Conservation (phyloP, 2,888 invertebrate species). For the Pyrocoelia pectoralis region DNA sequence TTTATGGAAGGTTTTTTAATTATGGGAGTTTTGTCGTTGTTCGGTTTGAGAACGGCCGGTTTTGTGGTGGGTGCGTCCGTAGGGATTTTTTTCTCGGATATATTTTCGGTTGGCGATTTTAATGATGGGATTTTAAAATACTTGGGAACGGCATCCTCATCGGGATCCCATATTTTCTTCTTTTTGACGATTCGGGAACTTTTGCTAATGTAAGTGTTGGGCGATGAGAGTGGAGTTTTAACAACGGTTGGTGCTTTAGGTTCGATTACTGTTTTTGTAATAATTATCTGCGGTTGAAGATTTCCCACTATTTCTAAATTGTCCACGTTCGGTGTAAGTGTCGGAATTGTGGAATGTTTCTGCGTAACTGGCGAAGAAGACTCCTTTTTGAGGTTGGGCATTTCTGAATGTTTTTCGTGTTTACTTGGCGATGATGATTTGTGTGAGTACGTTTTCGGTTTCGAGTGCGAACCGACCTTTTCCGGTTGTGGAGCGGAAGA, state of each 20-base stretch:
- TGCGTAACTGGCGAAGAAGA: not conserved
- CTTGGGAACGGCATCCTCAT: constrained; percentile 57
- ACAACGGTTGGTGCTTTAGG: not conserved
- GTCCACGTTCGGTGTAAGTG: not conserved
- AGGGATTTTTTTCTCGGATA: constrained; percentile 1
- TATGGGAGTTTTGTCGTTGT: not conserved
- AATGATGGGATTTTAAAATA: constrained; percentile 1
- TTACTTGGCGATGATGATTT: not conserved
- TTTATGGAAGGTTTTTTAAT: constrained; percentile 7
- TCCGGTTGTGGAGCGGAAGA: not conserved
- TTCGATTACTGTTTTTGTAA: not conserved
- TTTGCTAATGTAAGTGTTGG: constrained; percentile 55
- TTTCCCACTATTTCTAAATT: not conserved
- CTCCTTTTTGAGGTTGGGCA: constrained; percentile 6
- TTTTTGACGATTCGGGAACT: constrained; percentile 71
- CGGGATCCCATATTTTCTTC: constrained; percentile 79
- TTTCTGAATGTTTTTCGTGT: constrained; percentile 1
- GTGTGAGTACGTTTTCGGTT: not conserved
- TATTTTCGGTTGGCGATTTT: constrained; percentile 4
- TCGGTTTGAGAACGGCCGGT: constrained; percentile 16
- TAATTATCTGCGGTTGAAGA: not conserved
- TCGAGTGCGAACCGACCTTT: not conserved
- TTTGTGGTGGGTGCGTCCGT: constrained; percentile 5
- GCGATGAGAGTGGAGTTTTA: constrained; percentile 20
- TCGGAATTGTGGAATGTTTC: not conserved